Percentiles rank a stretch among this genome's conserved stretches.
Evolutionary conservation across 2,888 invertebrate species (phyloP).

Genomic region (Polydrusus tereticollis): DNA sequence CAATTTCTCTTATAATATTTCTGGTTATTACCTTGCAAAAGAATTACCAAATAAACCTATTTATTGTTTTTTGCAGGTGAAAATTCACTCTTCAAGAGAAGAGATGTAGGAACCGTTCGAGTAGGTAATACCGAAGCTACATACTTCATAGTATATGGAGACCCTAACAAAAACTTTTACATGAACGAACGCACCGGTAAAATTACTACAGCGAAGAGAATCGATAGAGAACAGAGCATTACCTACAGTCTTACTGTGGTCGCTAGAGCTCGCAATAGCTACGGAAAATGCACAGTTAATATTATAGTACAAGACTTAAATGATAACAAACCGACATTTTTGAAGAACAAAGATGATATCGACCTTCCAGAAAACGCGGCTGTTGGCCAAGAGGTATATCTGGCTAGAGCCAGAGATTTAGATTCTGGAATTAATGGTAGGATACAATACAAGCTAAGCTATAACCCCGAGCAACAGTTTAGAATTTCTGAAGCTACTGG

Average conservation of each 20-base stretch:
- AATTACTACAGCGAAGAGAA: conserved; percentile 81
- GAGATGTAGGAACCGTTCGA: conserved; percentile 84
- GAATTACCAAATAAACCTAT: neutral
- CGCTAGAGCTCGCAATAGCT: conserved; percentile 82
- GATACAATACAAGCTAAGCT: conserved; percentile 83
- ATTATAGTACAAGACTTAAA: conserved; percentile 89
- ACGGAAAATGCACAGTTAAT: conserved; percentile 84
- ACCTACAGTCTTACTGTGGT: conserved; percentile 85
- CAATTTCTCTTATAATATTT: neutral
- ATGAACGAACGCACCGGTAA: conserved; percentile 85
- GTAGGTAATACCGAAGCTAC: conserved; percentile 69
- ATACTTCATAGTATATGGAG: conserved; percentile 86
- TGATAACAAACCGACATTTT: conserved; percentile 90
- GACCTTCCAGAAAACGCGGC: conserved; percentile 89
- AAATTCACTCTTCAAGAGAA: conserved; percentile 71
- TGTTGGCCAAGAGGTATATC: conserved; percentile 92
- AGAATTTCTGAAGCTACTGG: conserved; percentile 89
- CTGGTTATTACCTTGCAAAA: neutral
- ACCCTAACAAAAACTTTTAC: conserved; percentile 80
- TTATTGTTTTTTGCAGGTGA: conserved; percentile 69
- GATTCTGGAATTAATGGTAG: conserved; percentile 92
- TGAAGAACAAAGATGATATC: conserved; percentile 83
- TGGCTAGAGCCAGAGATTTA: conserved; percentile 87
- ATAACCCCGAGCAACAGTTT: conserved; percentile 86
- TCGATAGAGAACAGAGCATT: conserved; percentile 87